These are phyloP conservation scores for Panthera uncia DNA, from an alignment of 2,113 vertebrate genomes.

Conservation along the genomic window DNA sequence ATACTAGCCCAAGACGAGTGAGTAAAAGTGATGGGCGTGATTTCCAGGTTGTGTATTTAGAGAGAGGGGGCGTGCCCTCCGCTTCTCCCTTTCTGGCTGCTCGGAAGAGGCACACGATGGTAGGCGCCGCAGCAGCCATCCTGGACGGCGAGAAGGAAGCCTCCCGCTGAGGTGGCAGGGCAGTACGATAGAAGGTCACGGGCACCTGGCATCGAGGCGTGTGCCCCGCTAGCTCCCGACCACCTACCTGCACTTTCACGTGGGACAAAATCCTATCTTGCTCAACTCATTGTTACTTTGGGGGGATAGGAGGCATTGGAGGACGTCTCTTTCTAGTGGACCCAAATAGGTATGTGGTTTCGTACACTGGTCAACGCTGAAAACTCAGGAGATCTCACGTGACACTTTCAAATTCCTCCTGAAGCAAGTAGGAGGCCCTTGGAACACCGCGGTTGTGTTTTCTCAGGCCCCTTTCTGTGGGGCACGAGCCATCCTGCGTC, in stretches of 20 bases:
- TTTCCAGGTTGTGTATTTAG: neutral
- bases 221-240: rapidly evolving
- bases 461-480: neutral
- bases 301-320: neutral
- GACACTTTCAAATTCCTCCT: neutral
- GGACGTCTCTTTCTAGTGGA: neutral
- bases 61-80: neutral
- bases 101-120: neutral
- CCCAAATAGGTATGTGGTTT: neutral
- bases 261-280: neutral
- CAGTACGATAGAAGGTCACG: neutral
- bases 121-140: neutral
- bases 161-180: neutral
- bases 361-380: neutral
- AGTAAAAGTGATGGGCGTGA: rapidly evolving
- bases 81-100: neutral
- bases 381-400: neutral
- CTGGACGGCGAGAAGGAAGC: neutral
- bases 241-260: neutral
- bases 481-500: rapidly evolving
- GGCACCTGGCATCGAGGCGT: neutral
- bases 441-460: neutral
- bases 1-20: too few relatives aligned
- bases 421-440: neutral
- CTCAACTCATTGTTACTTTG: neutral